Base-by-base conservation (phyloP, 2,113 vertebrate genomes). In the Hemibagrus wyckioides region DNA sequence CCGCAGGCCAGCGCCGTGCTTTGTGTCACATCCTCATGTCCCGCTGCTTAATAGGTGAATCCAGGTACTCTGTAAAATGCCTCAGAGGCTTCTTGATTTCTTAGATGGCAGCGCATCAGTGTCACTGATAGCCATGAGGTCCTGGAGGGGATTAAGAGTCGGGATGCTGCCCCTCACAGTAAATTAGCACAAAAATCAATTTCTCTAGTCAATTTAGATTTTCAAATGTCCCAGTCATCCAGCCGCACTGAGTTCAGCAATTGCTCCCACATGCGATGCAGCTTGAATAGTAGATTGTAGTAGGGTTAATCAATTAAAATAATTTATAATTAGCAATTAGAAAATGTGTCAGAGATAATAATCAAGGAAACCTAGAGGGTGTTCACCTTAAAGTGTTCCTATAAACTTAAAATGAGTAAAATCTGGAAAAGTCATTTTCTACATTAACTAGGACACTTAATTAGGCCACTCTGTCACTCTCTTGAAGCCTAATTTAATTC, bases 361-460 rank as follows among this genome's bases (percentile, higher is more conserved):
- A 80, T 61, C 76, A 41, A 54, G 39, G 80, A 80, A 69, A 50
- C 79, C 54, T 52, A 84, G 25, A 50, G 11, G 65, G 65, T 81
- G 54, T 23, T 73, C 61, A 19, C 28, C 41, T 41, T 67, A 52
- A 85, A 59, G 63, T 76, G 77, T 48, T 59, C 52, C 52, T 59
- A 41, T 79, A 15, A 75, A 33, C 39, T 30, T 23, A 69, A 85
- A 85, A 54, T 28, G 67, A 17, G 25, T 79, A 82, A 50, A 83
- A 67, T 59, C 50, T 54, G 39, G 41, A 86, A 85, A 82, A 87
- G 59, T 48, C 36, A 87, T 83, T 87, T 85, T 50, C 77, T 82
- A 36, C 57, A 87, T 84, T 87, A 85, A 83, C 57, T 54, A 79
- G 89, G 86, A 79, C 86, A 85, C 57, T 85, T 82, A 89, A 85